Evolutionary conservation across 2,797 vertebrate genomes (phyloP), one percentile per base, ranked within the genome.

Genomic region (Anguilla pacifica): DNA sequence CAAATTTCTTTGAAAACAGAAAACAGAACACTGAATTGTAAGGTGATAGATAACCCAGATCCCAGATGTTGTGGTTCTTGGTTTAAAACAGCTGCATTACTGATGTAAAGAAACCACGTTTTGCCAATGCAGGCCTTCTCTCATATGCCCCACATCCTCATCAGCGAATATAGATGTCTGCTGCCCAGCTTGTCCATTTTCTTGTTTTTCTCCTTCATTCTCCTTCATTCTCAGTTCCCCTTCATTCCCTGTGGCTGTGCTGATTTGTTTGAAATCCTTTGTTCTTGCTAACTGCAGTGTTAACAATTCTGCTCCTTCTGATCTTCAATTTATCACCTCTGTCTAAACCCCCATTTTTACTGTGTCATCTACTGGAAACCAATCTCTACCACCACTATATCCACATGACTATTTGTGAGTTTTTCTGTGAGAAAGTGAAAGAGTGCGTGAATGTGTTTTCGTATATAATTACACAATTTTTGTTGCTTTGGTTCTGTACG

Each of bases 241-340:
- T 28, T 2, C 35, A 3, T 43, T 77, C 72, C 35, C 13, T 4
- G 72, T 77, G 31, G 72, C 72, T 43, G 35, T n/a, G 35, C 35
- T 77, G 35, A 43, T 77, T 77, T 43, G 35, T 43, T 43, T 39
- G 35, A 43, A 43, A 77, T 3, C 72, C 72, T 77, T 77, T 77
- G 72, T 77, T 77, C 72, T 25, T 77, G 72, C 72, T 39, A 17
- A 77, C 72, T 77, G 72, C 35, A 39, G 72, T 77, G 72, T 43
- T 77, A 77, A 77, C 35, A 15, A 77, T 77, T 77, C 31, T 19
- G 72, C 72, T 77, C 13, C n/a, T 72, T 28, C 2, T 72, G 28
- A 72, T 72, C 67, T 35, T 72, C n/a, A 28, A 72, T 72, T 72
- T 31, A 72, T 28, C 72, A 77, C 72, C 35, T 77, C 72, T 77